Percentiles rank a stretch among this genome's conserved stretches.
Evolutionary conservation across 2,888 invertebrate species (phyloP).

Genomic region (Lepidocyrtinus sp.): DNA sequence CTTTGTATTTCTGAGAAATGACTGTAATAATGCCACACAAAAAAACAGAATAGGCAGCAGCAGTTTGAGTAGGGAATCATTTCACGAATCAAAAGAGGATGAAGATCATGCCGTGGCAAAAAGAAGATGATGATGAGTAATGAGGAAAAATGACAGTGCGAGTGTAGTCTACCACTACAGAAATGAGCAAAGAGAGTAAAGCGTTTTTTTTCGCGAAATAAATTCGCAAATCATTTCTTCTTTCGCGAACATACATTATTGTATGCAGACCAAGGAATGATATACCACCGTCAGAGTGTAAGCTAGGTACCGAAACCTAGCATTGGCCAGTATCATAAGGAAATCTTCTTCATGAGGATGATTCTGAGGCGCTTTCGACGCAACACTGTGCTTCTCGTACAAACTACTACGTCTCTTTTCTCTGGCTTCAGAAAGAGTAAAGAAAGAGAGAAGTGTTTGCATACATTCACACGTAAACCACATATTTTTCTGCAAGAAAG

Average conservation of each 20-base stretch:
- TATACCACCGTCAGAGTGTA: neutral
- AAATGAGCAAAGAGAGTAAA: slow-evolving; percentile 26
- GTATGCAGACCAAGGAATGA: neutral
- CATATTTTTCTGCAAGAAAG: neutral
- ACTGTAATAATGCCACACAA: slow-evolving; percentile 14
- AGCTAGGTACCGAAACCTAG: neutral
- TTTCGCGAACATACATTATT: slow-evolving; percentile 59
- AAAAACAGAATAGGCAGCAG: slow-evolving; percentile 6
- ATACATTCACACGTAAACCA: neutral
- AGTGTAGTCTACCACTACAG: neutral
- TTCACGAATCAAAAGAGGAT: slow-evolving; percentile 9
- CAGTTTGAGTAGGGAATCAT: slow-evolving; percentile 20
- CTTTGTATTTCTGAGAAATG: neutral
- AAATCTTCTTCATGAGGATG: neutral
- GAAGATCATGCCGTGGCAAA: slow-evolving; percentile 31
- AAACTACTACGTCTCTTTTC: neutral
- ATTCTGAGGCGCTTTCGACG: neutral
- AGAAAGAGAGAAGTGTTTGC: neutral
- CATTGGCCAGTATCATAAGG: neutral
- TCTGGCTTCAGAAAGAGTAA: neutral
- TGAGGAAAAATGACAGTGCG: slow-evolving; percentile 47
- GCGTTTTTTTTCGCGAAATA: slow-evolving; percentile 45
- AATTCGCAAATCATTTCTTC: slow-evolving; percentile 6
- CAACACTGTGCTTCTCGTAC: neutral
- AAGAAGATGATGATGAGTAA: slow-evolving; percentile 43